A percentile compares a stretch with the other conserved stretches of the same genome.
Evolutionary conservation across 2,888 invertebrate genomes (phyloP).

Genomic region (Rhamnusium bicolor): DNA sequence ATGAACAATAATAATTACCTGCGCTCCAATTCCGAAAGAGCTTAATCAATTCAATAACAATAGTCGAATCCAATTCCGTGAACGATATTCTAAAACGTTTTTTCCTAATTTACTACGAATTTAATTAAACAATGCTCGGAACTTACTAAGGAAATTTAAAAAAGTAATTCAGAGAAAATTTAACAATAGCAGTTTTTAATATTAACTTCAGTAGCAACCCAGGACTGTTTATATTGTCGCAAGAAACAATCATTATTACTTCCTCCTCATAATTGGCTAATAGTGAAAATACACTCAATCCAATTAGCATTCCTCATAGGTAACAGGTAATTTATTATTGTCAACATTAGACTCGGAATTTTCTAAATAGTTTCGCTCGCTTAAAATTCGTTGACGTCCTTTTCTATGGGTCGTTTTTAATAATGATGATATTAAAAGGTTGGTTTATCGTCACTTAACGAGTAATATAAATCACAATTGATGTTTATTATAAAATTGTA

Average conservation of each 20-base stretch:
- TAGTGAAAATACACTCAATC: not conserved
- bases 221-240: not conserved
- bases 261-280: not conserved
- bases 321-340: not conserved
- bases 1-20: too few species aligned
- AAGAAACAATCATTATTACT: not conserved
- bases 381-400: slow-evolving; percentile 6
- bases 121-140: not conserved
- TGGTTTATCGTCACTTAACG: slow-evolving; percentile 37
- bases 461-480: slow-evolving; percentile 48
- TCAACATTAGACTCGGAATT: not conserved
- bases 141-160: not conserved
- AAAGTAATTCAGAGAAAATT: not conserved
- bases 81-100: not conserved
- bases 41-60: not conserved
- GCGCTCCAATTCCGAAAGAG: not conserved
- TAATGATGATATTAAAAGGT: slow-evolving; percentile 21
- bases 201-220: not conserved
- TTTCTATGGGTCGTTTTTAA: slow-evolving; percentile 12
- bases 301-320: not conserved
- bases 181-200: not conserved
- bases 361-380: not conserved
- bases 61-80: not conserved
- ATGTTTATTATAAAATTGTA: slow-evolving; percentile 48
- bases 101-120: too few species aligned